Base-by-base conservation (phyloP, 30 jellyfish, hydroid and myxozoan genomes). In the Pelagia noctiluca region DNA sequence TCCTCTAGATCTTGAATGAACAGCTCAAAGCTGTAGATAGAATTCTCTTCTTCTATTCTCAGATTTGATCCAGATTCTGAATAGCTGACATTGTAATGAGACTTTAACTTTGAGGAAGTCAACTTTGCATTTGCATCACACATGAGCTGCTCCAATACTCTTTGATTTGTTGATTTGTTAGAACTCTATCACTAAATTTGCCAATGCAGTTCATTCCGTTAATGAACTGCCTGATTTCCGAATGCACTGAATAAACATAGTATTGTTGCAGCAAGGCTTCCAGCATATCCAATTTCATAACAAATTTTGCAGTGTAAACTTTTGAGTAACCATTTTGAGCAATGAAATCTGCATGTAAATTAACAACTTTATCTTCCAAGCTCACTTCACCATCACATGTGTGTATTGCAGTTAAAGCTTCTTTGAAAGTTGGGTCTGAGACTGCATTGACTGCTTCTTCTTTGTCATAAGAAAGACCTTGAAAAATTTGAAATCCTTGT, bases 191-290 rank as follows among this genome's bases (percentile, higher is more conserved):
- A 34, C 25, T 32, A 67, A 67, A 35, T 67, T 67, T 67, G 19
- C 78, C 88, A 57, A 76, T 42, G 38, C 64, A 52, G 71, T 76
- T 57, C 88, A 76, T 76, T 35, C 82, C 82, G 35, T 37, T 25
- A 23, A 76, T 38, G 71, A 76, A 76, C 71, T 76, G 88, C 61
- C 71, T 37, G 66, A 76, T 76, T 76, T 76, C 82, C 10, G 61
- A 80, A 76, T 76, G 63, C 48, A 76, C 88, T n/a, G 46, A 50
- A 53, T 76, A 76, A 30, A 76, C 78, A 76, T 38, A 76, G n/a
- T 24, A 34, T 30, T 76, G 65, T n/a, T 34, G 70, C 38, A 76
- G 78, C 78, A 76, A 32, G 50, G 78, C 70, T 53, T 76, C 78
- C 38, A 76, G 28, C 66, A 76, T 57, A 76, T 50, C 77, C 42